Evolutionary conservation across 2,113 vertebrate genomes (phyloP).

Genomic region (Glaucomys volans): DNA sequence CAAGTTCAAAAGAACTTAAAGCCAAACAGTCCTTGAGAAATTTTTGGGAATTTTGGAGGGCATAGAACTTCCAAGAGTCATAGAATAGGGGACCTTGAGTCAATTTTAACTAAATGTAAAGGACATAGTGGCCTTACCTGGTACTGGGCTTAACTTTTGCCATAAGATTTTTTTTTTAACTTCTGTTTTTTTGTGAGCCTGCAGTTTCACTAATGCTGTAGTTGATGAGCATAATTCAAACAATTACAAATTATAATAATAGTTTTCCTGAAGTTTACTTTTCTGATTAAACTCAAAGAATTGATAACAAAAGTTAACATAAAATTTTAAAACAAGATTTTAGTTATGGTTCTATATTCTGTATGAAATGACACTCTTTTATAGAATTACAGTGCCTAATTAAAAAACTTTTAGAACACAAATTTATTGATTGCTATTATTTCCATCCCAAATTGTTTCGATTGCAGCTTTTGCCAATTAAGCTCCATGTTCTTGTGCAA

Average conservation of each 20-base stretch:
- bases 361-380: neutral
- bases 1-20: neutral
- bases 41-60: neutral
- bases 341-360: slow-evolving; percentile 9
- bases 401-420: slow-evolving; percentile 1
- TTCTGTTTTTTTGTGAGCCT: neutral
- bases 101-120: slow-evolving; percentile 42
- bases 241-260: neutral
- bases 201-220: neutral
- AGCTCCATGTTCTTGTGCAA: neutral
- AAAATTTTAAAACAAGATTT: neutral
- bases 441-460: slow-evolving; percentile 13
- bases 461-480: neutral
- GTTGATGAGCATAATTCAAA: neutral
- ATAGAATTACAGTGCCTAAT: neutral
- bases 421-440: slow-evolving; percentile 4
- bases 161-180: neutral
- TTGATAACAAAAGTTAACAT: neutral
- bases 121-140: neutral
- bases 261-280: neutral
- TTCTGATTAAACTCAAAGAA: neutral
- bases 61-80: neutral
- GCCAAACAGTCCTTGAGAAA: neutral
- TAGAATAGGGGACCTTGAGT: neutral
- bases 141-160: neutral